Percentiles rank a stretch among this genome's conserved stretches.
These are phyloP conservation scores for Harmothoe impar DNA, from an alignment of 2,888 invertebrate species.

Conservation along the genomic window DNA sequence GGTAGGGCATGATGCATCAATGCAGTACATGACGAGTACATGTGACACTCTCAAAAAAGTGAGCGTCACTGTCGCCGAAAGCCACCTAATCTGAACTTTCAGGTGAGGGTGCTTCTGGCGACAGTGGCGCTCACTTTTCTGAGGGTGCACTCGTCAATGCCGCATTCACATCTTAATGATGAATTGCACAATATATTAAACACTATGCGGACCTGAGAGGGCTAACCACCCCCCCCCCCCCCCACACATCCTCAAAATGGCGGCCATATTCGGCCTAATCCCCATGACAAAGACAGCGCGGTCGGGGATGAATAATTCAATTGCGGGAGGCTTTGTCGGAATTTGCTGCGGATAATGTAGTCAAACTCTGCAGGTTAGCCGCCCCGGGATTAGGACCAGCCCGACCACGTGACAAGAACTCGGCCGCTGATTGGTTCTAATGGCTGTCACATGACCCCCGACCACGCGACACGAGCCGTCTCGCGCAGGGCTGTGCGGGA, in stretches of 20 bases:
- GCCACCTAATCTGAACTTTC: no score
- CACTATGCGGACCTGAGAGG: no score
- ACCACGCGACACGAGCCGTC: slow-evolving; percentile 2
- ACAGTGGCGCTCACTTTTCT: no score
- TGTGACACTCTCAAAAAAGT: no score
- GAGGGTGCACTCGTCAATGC: no score
- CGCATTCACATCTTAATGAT: no score
- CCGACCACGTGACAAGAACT: slow-evolving; percentile 18
- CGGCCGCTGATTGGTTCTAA: slow-evolving; percentile 47
- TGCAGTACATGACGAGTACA: no score
- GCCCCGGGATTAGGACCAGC: slow-evolving; percentile 26
- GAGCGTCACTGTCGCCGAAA: no score
- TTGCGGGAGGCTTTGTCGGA: slow-evolving; percentile 30
- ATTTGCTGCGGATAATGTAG: slow-evolving; percentile 46
- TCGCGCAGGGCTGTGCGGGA: slow-evolving; percentile 6
- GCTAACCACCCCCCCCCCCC: slow-evolving; percentile 2
- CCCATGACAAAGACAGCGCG: slow-evolving; percentile 17
- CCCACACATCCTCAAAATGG: background rate
- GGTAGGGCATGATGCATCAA: no score
- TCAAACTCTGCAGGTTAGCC: background rate
- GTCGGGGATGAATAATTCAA: slow-evolving; percentile 57
- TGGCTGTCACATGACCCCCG: slow-evolving; percentile 43
- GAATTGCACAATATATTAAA: no score
- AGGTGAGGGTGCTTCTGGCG: no score
- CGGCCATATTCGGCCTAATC: slow-evolving; percentile 35